A percentile compares a stretch with the other conserved stretches of the same genome.
These are phyloP conservation scores for Scaptodrosophila latifasciaeformis DNA, from an alignment of 2,888 invertebrate genomes.

Conservation along the genomic window DNA sequence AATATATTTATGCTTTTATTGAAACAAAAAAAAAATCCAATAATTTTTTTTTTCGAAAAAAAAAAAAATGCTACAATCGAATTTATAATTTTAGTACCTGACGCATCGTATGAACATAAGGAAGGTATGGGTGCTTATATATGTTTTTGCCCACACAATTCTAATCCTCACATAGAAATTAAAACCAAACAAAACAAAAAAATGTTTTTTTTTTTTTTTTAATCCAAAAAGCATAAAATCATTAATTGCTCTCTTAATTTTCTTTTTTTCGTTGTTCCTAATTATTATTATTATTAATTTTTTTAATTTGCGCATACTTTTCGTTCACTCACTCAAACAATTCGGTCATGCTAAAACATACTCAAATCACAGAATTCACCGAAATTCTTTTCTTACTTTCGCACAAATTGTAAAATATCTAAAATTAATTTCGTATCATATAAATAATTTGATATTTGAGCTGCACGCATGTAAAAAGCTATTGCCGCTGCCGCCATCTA, in stretches of 20 bases:
- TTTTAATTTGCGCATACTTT: conserved; percentile 29
- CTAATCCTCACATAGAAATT: conserved; percentile 16
- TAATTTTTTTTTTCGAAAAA: conserved; percentile 24
- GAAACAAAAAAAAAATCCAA: conserved; percentile 31
- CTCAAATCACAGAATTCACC: background rate
- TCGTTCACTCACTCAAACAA: conserved; percentile 20
- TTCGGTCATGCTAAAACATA: background rate
- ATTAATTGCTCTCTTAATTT: conserved; percentile 35
- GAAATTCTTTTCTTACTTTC: conserved; percentile 1
- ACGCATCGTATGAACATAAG: conserved; percentile 75
- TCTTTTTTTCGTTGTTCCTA: conserved; percentile 9
- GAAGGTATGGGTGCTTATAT: conserved; percentile 76
- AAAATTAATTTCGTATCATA: too few relatives aligned
- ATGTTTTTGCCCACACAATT: conserved; percentile 55
- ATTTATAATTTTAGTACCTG: conserved; percentile 71
- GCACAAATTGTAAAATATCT: background rate
- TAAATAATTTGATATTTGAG: too few relatives aligned
- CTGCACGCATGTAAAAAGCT: background rate
- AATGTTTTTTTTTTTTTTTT: too few relatives aligned
- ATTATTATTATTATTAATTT: conserved; percentile 27
- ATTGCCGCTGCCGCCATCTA: background rate
- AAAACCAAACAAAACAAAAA: conserved; percentile 18
- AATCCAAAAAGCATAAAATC: conserved; percentile 16
- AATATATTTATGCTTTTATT: conserved; percentile 35
- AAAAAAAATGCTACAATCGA: conserved; percentile 39